Conservation (phyloP, 2,888 invertebrate species). For the Latrodectus hesperus region DNA sequence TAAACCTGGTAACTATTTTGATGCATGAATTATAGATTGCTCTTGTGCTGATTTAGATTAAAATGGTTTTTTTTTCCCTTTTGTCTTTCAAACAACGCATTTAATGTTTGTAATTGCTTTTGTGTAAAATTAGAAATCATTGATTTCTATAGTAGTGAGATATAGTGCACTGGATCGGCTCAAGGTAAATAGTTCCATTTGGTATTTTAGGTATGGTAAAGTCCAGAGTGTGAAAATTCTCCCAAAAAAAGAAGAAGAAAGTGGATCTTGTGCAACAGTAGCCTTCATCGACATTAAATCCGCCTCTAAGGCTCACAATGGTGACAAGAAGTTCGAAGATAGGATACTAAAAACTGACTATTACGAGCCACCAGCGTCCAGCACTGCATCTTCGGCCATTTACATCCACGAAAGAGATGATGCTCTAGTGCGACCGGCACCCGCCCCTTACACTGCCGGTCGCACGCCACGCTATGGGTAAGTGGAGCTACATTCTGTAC, state of each 20-base stretch:
- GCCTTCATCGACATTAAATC: conserved; percentile 98
- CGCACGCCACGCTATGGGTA: conserved; percentile 72
- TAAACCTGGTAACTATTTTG: no score
- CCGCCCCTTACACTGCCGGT: conserved; percentile 70
- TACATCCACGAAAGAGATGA: conserved; percentile 72
- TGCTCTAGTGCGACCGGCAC: conserved; percentile 64
- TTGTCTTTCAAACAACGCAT: no score
- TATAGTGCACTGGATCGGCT: no score
- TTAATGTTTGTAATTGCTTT: no score
- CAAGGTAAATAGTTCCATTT: neutral
- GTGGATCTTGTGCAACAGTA: conserved; percentile 85
- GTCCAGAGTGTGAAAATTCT: conserved; percentile 97
- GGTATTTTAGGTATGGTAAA: conserved; percentile 89
- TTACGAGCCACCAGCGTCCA: conserved; percentile 84
- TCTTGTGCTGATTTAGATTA: no score
- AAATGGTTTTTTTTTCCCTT: no score
- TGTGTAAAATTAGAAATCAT: no score
- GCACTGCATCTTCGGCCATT: conserved; percentile 72
- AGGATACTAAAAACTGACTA: conserved; percentile 91
- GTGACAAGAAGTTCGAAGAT: conserved; percentile 91
- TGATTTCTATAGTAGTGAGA: no score
- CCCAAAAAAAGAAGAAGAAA: conserved; percentile 76
- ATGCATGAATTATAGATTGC: no score
- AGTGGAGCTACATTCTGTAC: conserved; percentile 42
- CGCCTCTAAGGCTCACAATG: conserved; percentile 93